Conservation (phyloP, 2,113 vertebrate species). For the Puffinus mauretanicus region DNA sequence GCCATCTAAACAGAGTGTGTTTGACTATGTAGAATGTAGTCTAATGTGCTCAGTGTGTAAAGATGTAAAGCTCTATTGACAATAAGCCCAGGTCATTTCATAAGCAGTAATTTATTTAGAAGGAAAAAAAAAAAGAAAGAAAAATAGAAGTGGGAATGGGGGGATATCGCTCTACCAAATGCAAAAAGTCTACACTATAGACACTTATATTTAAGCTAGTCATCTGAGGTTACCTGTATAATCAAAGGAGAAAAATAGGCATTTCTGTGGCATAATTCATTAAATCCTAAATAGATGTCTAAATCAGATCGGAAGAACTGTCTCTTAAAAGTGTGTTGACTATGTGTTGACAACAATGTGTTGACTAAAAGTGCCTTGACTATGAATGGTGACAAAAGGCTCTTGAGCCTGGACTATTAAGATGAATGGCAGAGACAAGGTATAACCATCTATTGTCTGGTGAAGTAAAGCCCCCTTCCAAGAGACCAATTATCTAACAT, state of each 20-base stretch:
- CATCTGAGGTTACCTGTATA: background rate
- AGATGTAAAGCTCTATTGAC: background rate
- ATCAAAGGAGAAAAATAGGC: background rate
- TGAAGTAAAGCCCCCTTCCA: constrained; percentile 3
- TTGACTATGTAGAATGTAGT: background rate
- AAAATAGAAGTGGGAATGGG: background rate
- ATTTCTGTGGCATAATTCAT: background rate
- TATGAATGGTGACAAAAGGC: background rate
- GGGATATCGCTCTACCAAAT: background rate
- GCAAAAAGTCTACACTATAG: background rate
- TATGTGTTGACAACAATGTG: background rate
- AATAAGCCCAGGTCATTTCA: background rate
- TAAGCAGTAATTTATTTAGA: background rate
- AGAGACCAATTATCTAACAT: background rate
- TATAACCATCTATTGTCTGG: background rate
- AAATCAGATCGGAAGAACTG: background rate
- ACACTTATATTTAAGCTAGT: background rate
- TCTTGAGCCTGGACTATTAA: background rate
- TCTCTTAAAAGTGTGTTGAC: background rate
- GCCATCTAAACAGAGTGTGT: background rate
- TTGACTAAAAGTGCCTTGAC: background rate
- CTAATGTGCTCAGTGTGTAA: background rate
- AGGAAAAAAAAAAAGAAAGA: background rate
- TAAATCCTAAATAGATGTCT: constrained; percentile 17
- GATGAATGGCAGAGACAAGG: background rate